phyloP scores from a whole-genome alignment of 1,140 invertebrate genomes.

The Drosophila mayri region DNA sequence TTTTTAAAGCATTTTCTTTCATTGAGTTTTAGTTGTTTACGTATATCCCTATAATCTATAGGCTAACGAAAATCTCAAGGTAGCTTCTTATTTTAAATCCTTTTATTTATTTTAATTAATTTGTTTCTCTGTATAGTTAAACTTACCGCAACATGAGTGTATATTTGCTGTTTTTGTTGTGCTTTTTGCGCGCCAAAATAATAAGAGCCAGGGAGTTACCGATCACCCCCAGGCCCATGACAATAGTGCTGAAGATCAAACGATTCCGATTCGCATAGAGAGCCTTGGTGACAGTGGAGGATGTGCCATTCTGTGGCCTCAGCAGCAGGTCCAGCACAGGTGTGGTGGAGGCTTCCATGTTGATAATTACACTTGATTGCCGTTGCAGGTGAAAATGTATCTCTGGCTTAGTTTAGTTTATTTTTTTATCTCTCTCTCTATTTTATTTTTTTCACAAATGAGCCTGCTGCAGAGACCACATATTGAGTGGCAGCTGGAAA shows the following conservation, averaged over 20 bases:
- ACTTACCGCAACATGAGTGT: conserved; percentile 90
- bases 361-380: conserved; percentile 28
- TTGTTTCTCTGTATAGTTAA: neutral
- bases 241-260: conserved; percentile 52
- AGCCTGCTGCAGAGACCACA: conserved; percentile 21
- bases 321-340: conserved; percentile 25
- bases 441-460: conserved; percentile 27
- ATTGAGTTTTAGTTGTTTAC: no score
- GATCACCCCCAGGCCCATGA: conserved; percentile 76
- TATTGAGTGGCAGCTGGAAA: conserved; percentile 36
- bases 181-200: conserved; percentile 85
- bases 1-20: no score
- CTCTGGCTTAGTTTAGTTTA: conserved; percentile 2
- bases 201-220: conserved; percentile 78
- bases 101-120: neutral
- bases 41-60: no score
- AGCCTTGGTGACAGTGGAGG: conserved; percentile 10
- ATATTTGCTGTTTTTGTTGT: conserved; percentile 91
- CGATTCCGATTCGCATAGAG: conserved; percentile 60
- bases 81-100: neutral
- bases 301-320: conserved; percentile 2
- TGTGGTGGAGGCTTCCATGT: conserved; percentile 43
- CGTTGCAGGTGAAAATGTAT: conserved; percentile 37
- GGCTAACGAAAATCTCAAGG: no score
- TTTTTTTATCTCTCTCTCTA: neutral